Conservation (phyloP, 2,888 invertebrate species). For the Sarcophaga rosellei region DNA sequence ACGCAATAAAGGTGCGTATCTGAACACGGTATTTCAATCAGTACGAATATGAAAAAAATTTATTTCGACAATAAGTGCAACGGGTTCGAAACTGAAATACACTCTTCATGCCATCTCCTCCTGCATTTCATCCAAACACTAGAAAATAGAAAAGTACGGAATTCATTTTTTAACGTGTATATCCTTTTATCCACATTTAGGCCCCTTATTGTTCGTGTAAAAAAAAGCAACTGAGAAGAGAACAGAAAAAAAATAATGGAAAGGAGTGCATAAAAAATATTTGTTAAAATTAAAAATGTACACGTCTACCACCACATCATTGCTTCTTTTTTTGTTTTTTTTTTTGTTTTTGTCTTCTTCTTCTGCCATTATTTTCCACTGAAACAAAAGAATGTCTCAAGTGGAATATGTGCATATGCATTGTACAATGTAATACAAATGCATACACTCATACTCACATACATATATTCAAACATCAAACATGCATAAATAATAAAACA, state of each 20-base stretch:
- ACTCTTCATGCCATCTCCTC: too few species aligned
- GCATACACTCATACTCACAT: constrained; percentile 43
- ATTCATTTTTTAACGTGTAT: constrained; percentile 20
- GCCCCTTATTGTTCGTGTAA: constrained; percentile 9
- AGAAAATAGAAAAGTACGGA: background rate
- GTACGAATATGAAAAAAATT: too few species aligned
- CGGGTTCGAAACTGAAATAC: too few species aligned
- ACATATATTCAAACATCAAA: constrained; percentile 51
- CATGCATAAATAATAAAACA: constrained; percentile 60
- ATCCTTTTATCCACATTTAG: constrained; percentile 33
- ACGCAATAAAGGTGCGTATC: too few species aligned
- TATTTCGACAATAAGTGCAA: too few species aligned
- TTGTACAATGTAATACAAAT: constrained; percentile 57
- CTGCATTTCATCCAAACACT: background rate
- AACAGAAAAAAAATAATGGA: background rate
- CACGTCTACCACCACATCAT: constrained; percentile 63
- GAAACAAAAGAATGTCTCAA: constrained; percentile 76
- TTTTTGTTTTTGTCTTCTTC: too few species aligned
- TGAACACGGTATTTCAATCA: too few species aligned
- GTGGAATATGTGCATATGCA: constrained; percentile 72
- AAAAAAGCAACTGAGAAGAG: background rate
- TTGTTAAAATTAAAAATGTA: constrained; percentile 65
- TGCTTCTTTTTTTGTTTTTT: too few species aligned
- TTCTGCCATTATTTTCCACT: constrained; percentile 25
- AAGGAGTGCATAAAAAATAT: constrained; percentile 59